Evolutionary conservation across 2,113 vertebrate genomes (phyloP).

Genomic region (Dasyurus viverrinus): DNA sequence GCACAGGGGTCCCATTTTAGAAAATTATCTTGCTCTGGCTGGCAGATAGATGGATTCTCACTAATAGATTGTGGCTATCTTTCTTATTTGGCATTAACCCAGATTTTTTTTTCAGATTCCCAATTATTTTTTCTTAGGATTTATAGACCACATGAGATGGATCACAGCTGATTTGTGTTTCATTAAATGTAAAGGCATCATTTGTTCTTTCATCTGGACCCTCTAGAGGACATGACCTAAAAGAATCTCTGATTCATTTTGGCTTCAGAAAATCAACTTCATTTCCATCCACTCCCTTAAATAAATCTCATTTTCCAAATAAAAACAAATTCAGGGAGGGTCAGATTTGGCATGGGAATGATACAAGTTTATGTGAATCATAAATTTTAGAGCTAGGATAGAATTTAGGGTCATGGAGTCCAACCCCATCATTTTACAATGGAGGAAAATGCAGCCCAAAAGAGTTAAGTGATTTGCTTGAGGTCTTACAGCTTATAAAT

Average conservation of each 20-base stretch:
- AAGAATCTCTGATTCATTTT: constrained; percentile 31
- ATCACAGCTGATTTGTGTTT: constrained; percentile 20
- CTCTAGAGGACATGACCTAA: constrained; percentile 8
- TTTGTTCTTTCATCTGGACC: constrained; percentile 24
- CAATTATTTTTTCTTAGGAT: constrained; percentile 4
- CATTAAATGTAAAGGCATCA: constrained; percentile 30
- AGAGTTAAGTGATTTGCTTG: not conserved
- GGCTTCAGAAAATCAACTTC: constrained; percentile 31
- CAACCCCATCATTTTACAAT: not conserved
- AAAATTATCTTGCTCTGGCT: not conserved
- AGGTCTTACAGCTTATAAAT: not conserved
- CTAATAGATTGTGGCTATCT: not conserved
- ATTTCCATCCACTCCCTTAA: not conserved
- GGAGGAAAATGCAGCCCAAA: not conserved
- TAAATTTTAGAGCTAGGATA: not conserved
- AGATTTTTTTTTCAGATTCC: constrained; percentile 6
- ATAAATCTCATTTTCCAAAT: not conserved
- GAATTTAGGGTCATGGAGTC: not conserved
- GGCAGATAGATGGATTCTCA: not conserved
- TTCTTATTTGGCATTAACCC: not conserved
- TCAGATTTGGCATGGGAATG: not conserved
- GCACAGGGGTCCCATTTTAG: not conserved
- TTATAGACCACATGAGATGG: constrained; percentile 6
- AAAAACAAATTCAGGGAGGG: not conserved
- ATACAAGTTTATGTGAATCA: not conserved